A percentile compares a stretch with the other conserved stretches of the same genome.
These are phyloP conservation scores for Glandiceps talaboti DNA, from an alignment of 53 echinoderm and acorn worm species.

Conservation along the genomic window DNA sequence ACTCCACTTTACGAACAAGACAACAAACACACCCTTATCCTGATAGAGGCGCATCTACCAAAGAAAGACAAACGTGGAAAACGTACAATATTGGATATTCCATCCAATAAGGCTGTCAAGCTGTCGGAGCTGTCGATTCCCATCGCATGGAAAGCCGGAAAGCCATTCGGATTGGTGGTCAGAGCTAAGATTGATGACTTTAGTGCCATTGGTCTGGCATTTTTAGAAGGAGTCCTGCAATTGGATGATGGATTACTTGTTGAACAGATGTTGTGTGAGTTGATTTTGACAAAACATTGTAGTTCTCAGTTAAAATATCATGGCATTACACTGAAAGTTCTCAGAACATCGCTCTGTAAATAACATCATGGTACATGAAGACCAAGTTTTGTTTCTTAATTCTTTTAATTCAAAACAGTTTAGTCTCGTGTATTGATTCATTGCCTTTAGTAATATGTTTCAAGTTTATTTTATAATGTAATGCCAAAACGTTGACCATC, in stretches of 20 bases:
- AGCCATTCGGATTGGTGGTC: constrained; percentile 94
- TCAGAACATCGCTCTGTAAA: no score
- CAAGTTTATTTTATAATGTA: no score
- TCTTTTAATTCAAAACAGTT: no score
- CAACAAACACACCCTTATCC: neutral
- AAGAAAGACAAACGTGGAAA: neutral
- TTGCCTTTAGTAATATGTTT: no score
- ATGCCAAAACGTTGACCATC: no score
- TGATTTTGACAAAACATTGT: no score
- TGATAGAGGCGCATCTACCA: neutral
- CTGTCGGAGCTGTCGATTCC: constrained; percentile 77
- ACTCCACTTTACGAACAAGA: constrained; percentile 9
- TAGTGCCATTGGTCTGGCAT: constrained; percentile 73
- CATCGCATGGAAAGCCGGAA: constrained; percentile 87
- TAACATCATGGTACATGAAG: neutral
- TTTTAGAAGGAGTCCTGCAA: constrained; percentile 87
- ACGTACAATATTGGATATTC: constrained; percentile 49
- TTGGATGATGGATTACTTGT: constrained; percentile 90
- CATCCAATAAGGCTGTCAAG: constrained; percentile 66
- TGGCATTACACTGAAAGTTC: no score
- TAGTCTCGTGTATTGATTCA: no score
- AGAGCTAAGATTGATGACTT: constrained; percentile 63
- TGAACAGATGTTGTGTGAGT: constrained; percentile 88
- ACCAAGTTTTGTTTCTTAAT: neutral
- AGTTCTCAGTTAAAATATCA: no score